Evolutionary conservation across 2,888 invertebrate species (phyloP).

Genomic region (Mactromeris polynyma): DNA sequence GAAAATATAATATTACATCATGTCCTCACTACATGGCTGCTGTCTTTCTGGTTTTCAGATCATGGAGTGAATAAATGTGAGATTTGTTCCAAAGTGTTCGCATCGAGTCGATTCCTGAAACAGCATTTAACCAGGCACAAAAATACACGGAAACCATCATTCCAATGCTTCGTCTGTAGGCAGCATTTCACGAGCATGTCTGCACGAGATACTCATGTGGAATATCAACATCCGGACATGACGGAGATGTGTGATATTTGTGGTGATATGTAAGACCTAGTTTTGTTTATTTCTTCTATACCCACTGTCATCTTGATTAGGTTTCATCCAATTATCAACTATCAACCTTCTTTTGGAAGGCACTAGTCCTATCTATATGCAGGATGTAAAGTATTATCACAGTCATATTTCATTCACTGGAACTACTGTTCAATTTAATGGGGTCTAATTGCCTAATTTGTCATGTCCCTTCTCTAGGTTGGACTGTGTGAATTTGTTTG

Average conservation of each 20-base stretch:
- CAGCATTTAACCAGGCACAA: constrained; percentile 34
- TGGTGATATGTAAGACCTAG: constrained; percentile 52
- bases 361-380: no score
- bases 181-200: background rate
- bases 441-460: no score
- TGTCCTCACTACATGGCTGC: background rate
- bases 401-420: no score
- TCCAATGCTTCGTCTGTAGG: constrained; percentile 1
- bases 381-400: no score
- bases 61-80: constrained; percentile 31
- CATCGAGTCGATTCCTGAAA: background rate
- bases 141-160: background rate
- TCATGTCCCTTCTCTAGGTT: no score
- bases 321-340: no score
- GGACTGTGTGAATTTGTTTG: no score
- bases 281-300: no score
- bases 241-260: constrained; percentile 59
- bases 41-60: background rate
- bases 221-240: constrained; percentile 42
- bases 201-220: constrained; percentile 40
- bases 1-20: no score
- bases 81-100: constrained; percentile 34
- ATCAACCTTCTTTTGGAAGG: no score
- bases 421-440: no score
- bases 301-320: no score